phyloP scores from a whole-genome alignment of 2,797 vertebrate species.

The Echeneis naucrates region DNA sequence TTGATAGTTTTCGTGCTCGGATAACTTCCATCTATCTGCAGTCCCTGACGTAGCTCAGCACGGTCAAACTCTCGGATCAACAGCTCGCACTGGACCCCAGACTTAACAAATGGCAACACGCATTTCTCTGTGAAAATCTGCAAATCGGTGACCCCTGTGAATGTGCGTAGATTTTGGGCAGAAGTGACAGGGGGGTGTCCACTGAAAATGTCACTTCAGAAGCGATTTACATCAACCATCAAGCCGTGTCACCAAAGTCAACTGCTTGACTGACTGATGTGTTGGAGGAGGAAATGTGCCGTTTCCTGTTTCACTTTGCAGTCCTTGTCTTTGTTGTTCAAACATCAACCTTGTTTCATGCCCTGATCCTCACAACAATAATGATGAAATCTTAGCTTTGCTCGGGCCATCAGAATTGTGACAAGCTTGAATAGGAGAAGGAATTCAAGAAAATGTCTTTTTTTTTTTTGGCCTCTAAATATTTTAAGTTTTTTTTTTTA shows the following conservation, averaged over 20 bases:
- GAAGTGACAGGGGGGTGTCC: conserved; percentile 83
- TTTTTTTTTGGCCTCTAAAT: conserved; percentile 11
- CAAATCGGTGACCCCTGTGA: conserved; percentile 75
- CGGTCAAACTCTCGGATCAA: conserved; percentile 39
- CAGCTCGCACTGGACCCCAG: conserved; percentile 23
- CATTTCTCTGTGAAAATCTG: conserved; percentile 52
- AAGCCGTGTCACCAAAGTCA: conserved; percentile 64
- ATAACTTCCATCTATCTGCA: conserved; percentile 43
- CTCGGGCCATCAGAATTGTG: neutral
- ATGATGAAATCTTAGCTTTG: neutral
- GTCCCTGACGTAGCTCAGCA: conserved; percentile 6
- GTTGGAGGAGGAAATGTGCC: conserved; percentile 56
- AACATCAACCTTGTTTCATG: conserved; percentile 19
- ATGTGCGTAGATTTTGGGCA: conserved; percentile 68
- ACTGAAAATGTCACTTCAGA: conserved; percentile 88
- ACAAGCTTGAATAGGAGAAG: conserved; percentile 33
- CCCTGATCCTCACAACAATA: conserved; percentile 1
- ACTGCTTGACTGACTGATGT: conserved; percentile 68
- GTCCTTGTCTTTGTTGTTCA: conserved; percentile 20
- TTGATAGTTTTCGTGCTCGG: conserved; percentile 55
- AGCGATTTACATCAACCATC: conserved; percentile 84
- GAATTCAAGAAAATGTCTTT: conserved; percentile 24
- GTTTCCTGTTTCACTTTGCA: conserved; percentile 35
- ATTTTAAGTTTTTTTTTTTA: conserved; percentile 33
- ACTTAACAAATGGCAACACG: conserved; percentile 57